A percentile compares a stretch with the other conserved stretches of the same genome.
Conservation (phyloP, 2,113 vertebrate species). For the Mus spicilegus region DNA sequence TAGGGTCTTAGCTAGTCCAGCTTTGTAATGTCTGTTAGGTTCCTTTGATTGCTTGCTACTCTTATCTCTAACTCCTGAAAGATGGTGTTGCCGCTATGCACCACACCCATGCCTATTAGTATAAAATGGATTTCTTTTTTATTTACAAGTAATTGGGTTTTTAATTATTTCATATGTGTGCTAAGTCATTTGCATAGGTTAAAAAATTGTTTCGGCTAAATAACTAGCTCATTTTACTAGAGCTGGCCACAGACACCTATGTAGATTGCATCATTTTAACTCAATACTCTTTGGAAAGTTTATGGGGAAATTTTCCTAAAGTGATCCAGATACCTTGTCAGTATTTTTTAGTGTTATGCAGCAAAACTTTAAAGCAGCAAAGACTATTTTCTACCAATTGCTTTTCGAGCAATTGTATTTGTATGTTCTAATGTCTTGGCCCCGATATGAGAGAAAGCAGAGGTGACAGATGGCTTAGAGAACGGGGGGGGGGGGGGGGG, state of each 20-base stretch:
- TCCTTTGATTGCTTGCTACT: not conserved
- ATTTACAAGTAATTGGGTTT: not conserved
- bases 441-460: not conserved
- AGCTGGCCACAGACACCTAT: not conserved
- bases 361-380: not conserved
- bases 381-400: not conserved
- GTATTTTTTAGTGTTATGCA: not conserved
- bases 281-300: not conserved
- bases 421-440: not conserved
- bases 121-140: not conserved
- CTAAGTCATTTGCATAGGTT: not conserved
- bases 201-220: not conserved
- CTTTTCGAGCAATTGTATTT: not conserved
- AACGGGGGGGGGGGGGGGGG: too few species aligned
- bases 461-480: not conserved
- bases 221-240: not conserved
- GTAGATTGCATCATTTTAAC: not conserved
- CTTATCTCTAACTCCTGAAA: not conserved
- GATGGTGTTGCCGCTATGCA: too few species aligned
- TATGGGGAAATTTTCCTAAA: not conserved
- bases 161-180: not conserved
- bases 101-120: not conserved
- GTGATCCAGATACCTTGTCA: slow-evolving; percentile 30
- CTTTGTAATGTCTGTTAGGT: not conserved
- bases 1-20: not conserved